Evolutionary conservation across 2,888 invertebrate species (phyloP).

Genomic region (Dryobota labecula): DNA sequence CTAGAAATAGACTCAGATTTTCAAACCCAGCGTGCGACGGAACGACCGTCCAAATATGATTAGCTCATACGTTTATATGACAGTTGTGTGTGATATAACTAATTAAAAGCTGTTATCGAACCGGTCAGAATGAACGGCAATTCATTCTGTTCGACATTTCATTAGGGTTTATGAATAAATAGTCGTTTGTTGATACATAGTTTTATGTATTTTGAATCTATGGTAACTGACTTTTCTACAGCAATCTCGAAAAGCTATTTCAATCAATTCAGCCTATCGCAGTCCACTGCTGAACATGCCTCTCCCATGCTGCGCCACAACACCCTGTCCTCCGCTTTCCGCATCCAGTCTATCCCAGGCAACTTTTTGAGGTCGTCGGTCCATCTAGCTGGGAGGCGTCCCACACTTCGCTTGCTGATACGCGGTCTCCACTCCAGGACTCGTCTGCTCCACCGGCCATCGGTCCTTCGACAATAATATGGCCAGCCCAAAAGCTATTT

Average conservation of each 20-base stretch:
- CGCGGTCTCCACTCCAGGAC: too few relatives aligned
- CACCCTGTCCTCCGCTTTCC: too few relatives aligned
- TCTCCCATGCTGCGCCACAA: too few relatives aligned
- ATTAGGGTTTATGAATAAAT: constrained; percentile 26
- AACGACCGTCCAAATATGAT: constrained; percentile 27
- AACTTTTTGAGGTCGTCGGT: too few relatives aligned
- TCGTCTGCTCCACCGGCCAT: too few relatives aligned
- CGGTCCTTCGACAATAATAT: too few relatives aligned
- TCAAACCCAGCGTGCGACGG: constrained; percentile 3
- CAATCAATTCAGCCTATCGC: too few relatives aligned
- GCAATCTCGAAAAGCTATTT: background rate
- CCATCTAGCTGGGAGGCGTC: too few relatives aligned
- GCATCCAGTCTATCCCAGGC: too few relatives aligned
- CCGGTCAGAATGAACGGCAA: constrained; percentile 18
- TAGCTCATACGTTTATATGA: constrained; percentile 41
- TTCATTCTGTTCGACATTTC: constrained; percentile 37
- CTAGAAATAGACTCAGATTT: constrained; percentile 21
- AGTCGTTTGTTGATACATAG: background rate
- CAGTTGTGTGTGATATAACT: constrained; percentile 41
- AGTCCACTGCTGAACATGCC: too few relatives aligned
- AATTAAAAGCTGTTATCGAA: constrained; percentile 51
- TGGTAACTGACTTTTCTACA: background rate
- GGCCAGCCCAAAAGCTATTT: too few relatives aligned
- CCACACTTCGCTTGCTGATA: too few relatives aligned
- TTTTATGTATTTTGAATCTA: background rate